phyloP scores from a whole-genome alignment of 2,888 invertebrate genomes.

The Tenthredo distinguenda region DNA sequence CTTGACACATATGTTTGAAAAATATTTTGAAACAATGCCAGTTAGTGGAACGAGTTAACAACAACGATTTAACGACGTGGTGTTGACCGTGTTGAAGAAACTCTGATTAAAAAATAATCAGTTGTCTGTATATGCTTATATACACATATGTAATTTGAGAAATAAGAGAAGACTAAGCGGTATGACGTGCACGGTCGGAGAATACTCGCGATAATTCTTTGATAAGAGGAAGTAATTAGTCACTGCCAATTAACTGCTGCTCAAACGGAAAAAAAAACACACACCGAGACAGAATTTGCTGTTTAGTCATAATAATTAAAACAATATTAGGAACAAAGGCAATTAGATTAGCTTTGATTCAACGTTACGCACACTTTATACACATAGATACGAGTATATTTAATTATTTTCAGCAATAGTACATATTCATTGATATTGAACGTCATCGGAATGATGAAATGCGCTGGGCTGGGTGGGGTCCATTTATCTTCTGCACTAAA shows the following conservation, averaged over 20 bases:
- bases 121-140: not conserved
- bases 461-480: not conserved
- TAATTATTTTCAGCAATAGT: not conserved
- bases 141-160: not conserved
- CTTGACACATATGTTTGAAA: slow-evolving; percentile 21
- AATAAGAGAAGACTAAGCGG: slow-evolving; percentile 36
- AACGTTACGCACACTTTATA: not conserved
- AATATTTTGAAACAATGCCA: slow-evolving; percentile 35
- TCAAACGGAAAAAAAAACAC: slow-evolving; percentile 77
- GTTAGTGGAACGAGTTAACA: not conserved
- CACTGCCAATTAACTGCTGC: slow-evolving; percentile 78
- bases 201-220: slow-evolving; percentile 65
- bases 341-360: slow-evolving; percentile 19
- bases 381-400: slow-evolving; percentile 1
- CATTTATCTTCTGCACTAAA: not conserved
- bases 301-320: slow-evolving; percentile 39
- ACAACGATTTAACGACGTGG: not conserved
- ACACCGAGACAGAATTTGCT: slow-evolving; percentile 19
- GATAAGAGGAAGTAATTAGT: slow-evolving; percentile 76
- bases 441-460: not conserved
- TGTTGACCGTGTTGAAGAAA: slow-evolving; percentile 29
- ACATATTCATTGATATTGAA: not conserved
- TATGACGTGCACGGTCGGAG: slow-evolving; percentile 40
- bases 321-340: slow-evolving; percentile 27
- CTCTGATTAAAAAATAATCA: slow-evolving; percentile 31